phyloP scores from a whole-genome alignment of 2,113 vertebrate genomes.

The Sinocyclocheilus anophthalmus region DNA sequence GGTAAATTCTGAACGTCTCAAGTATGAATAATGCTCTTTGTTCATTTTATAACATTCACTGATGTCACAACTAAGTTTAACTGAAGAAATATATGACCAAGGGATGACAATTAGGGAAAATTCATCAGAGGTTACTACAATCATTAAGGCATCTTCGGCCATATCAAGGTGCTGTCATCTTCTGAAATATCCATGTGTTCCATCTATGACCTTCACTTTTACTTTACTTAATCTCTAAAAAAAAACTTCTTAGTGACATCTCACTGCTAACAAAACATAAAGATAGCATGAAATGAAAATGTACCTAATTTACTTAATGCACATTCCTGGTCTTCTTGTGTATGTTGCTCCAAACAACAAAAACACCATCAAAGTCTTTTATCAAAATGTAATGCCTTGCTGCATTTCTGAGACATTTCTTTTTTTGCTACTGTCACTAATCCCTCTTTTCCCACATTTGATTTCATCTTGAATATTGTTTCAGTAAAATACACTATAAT shows the following conservation, averaged over 20 bases:
- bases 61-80: background rate
- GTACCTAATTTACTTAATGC: background rate
- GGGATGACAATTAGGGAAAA: background rate
- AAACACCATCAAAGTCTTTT: background rate
- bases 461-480: background rate
- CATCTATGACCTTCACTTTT: background rate
- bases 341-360: background rate
- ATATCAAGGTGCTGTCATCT: too few relatives aligned
- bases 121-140: background rate
- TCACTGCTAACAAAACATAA: background rate
- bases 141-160: background rate
- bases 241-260: background rate
- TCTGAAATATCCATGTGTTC: background rate
- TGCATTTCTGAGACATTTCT: background rate
- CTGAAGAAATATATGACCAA: background rate
- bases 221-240: background rate
- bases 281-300: background rate
- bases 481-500: background rate
- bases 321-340: background rate
- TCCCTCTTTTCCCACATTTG: background rate
- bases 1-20: conserved; percentile 2
- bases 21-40: conserved; percentile 1
- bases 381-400: background rate
- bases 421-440: background rate
- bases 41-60: conserved; percentile 6